phyloP scores from a whole-genome alignment of 1,140 invertebrate species.

The Bombus waltoni region DNA sequence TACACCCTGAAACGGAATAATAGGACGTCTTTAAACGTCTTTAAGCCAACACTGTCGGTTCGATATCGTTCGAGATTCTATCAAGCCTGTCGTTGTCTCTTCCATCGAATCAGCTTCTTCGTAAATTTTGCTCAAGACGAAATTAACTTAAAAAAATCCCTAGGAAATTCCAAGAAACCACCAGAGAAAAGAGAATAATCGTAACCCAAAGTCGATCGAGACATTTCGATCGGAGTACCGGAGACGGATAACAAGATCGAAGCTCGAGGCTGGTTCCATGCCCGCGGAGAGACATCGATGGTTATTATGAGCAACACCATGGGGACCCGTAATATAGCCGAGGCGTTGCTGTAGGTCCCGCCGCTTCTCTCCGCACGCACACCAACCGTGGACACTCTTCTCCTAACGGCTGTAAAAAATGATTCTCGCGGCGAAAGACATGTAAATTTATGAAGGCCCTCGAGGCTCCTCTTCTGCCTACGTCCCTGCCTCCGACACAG shows the following conservation, averaged over 20 bases:
- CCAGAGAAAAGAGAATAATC: background rate
- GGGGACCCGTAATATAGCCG: constrained; percentile 76
- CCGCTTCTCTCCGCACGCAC: constrained; percentile 62
- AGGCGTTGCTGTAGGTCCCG: constrained; percentile 79
- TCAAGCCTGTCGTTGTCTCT: no score
- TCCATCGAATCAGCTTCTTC: no score
- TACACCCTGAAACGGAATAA: no score
- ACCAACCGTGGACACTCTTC: constrained; percentile 56
- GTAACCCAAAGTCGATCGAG: background rate
- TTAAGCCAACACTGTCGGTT: no score
- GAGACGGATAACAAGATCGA: constrained; percentile 66
- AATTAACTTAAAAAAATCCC: background rate
- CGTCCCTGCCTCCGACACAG: constrained; percentile 55
- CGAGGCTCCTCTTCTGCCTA: constrained; percentile 57
- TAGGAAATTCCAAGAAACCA: background rate
- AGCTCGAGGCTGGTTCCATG: constrained; percentile 56
- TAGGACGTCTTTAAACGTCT: no score
- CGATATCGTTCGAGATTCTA: no score
- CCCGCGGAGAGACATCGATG: constrained; percentile 75
- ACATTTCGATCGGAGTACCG: constrained; percentile 35
- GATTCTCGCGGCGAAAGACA: constrained; percentile 81
- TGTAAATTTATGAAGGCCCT: constrained; percentile 81
- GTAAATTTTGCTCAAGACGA: background rate
- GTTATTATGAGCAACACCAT: constrained; percentile 81
- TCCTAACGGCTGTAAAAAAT: constrained; percentile 80